Conservation (phyloP, 2,797 vertebrate genomes). For the Fistularia commersonii region DNA sequence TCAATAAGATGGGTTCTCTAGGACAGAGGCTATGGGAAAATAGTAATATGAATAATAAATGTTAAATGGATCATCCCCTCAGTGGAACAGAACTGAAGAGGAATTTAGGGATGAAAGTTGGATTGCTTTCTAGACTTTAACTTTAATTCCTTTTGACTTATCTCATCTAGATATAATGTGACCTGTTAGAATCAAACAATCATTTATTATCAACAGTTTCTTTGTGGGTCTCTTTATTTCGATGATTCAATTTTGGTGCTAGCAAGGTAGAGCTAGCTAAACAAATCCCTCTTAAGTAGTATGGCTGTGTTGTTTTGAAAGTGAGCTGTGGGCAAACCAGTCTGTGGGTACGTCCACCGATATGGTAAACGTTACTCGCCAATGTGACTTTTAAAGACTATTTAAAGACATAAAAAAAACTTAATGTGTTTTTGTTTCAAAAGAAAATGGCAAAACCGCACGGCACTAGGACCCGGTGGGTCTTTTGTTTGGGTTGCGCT, state of each 20-base stretch:
- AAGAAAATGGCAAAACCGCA: slow-evolving; percentile 17
- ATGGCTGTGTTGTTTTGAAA: slow-evolving; percentile 5
- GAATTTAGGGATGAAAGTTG: too few relatives aligned
- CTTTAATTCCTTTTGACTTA: too few relatives aligned
- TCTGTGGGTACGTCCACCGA: background rate
- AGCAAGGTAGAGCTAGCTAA: background rate
- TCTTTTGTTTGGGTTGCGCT: slow-evolving; percentile 82
- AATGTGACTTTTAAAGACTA: background rate
- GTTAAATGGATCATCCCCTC: too few relatives aligned
- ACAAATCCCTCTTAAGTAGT: slow-evolving; percentile 18
- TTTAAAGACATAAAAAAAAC: background rate
- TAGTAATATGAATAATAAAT: too few relatives aligned
- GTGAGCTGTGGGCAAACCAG: background rate
- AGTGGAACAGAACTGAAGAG: too few relatives aligned
- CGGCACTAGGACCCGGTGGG: slow-evolving; percentile 86
- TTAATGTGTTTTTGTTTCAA: background rate
- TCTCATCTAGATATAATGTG: background rate
- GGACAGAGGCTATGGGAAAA: too few relatives aligned
- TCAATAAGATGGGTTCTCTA: too few relatives aligned
- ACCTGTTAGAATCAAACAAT: background rate
- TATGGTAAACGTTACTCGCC: background rate
- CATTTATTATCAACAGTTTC: background rate
- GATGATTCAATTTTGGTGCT: background rate
- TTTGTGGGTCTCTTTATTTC: background rate
- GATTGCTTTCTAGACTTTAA: too few relatives aligned